Base-by-base conservation (phyloP, 2,113 vertebrate species). In the Elephas maximus region DNA sequence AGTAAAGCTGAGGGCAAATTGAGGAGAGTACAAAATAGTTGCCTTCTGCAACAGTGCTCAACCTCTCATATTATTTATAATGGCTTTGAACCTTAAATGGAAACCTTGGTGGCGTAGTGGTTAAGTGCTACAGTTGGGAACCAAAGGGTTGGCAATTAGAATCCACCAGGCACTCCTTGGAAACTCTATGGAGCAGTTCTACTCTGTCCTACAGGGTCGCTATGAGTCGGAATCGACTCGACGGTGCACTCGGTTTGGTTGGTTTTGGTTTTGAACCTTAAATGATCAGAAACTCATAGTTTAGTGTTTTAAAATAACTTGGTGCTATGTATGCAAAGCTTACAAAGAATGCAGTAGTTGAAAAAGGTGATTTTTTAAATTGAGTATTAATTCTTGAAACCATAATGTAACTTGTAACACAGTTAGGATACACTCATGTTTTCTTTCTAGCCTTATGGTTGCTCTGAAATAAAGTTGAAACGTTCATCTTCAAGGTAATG, bases 401-500 rank as follows among this genome's bases (percentile, higher is more conserved):
- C 48, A 51, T 90, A 87, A 87, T 87, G 12, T 63, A 88, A 91
- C 60, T 74, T 83, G 14, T 77, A 91, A 63, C 41, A 93, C 37
- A 91, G 11, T 88, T 71, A 89, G 57, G 62, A 86, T 57, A 14
- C 1, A 60, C 74, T 92, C 26, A 4, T 85, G 17, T 74, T 76
- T 95, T 93, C 33, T 81, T 80, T 53, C 33, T 30, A 91, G n/a
- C 41, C 44, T 83, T 87, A 48, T 65, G 44, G 51, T 94, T 91
- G 69, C 73, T 88, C 67, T 94, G 69, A 71, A 82, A 90, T 88
- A 71, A 69, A 60, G 26, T 37, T 82, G 69, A 89, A 60, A 86
- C 45, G 30, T 92, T 97, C 15, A 80, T 62, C n/a, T 92, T 87
- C 91, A 91, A 88, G 41, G 60, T 83, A 88, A 14, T 91, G 41